A percentile compares a stretch with the other conserved stretches of the same genome.
phyloP scores from a whole-genome alignment of 2,113 vertebrate species.

The Zosterops japonicus region DNA sequence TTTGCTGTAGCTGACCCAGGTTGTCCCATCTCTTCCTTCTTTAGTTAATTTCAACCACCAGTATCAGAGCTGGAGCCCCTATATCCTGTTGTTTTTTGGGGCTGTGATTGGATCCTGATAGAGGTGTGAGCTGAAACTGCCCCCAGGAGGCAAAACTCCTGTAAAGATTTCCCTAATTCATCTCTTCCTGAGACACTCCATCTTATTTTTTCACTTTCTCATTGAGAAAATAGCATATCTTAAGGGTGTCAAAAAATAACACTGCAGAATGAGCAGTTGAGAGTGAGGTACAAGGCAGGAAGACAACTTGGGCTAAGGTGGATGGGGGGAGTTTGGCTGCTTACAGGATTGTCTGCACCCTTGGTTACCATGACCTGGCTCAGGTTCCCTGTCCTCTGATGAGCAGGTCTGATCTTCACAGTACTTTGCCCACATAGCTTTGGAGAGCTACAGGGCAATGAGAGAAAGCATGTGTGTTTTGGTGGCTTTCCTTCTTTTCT shows the following conservation, averaged over 20 bases:
- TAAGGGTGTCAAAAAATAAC: neutral
- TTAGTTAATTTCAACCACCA: neutral
- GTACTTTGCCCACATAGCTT: neutral
- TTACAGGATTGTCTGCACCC: neutral
- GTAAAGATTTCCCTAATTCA: neutral
- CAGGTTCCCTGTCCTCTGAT: neutral
- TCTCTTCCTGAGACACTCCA: neutral
- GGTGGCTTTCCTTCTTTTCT: neutral
- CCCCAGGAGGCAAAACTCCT: neutral
- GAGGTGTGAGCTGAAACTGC: neutral
- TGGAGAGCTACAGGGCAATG: neutral
- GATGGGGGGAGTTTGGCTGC: neutral
- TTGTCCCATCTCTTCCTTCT: neutral
- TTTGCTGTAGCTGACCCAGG: neutral
- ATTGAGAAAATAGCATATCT: neutral
- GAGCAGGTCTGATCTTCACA: neutral
- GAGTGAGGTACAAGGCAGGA: fast-evolving
- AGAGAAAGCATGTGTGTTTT: neutral
- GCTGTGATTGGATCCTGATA: neutral
- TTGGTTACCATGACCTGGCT: neutral
- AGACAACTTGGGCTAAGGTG: neutral
- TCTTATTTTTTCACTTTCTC: neutral
- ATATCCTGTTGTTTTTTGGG: neutral
- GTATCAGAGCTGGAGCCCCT: neutral
- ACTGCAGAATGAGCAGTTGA: neutral